phyloP scores from a whole-genome alignment of 2,888 invertebrate species.

The Meandrusa payeni region DNA sequence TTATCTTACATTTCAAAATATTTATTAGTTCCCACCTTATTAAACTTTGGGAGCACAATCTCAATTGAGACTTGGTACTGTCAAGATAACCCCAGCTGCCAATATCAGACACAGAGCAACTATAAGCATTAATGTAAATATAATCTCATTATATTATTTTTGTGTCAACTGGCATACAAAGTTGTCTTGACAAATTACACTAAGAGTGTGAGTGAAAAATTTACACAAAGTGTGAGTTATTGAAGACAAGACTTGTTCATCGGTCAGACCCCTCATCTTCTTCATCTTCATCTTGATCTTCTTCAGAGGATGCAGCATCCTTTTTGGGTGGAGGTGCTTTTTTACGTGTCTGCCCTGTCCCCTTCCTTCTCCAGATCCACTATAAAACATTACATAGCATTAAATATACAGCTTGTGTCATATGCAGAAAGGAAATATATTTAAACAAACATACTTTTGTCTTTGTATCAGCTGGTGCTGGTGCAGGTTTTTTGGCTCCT shows the following conservation, averaged over 20 bases:
- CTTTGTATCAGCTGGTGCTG: constrained; percentile 62
- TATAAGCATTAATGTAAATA: constrained; percentile 40
- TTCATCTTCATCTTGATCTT: constrained; percentile 75
- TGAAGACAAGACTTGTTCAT: constrained; percentile 58
- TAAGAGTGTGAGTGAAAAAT: too few relatives aligned
- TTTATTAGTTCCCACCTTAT: constrained; percentile 63
- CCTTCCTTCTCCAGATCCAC: constrained; percentile 63
- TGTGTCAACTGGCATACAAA: constrained; percentile 46
- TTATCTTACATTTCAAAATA: constrained; percentile 43
- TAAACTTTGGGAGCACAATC: constrained; percentile 62
- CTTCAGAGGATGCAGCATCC: constrained; percentile 71
- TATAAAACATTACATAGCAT: constrained; percentile 37
- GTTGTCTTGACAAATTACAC: constrained; percentile 72
- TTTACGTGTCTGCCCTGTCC: constrained; percentile 73
- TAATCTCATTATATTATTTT: constrained; percentile 46
- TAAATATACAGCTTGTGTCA: background rate
- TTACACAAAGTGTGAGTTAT: constrained; percentile 68
- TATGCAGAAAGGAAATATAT: too few relatives aligned
- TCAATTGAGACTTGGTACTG: constrained; percentile 65
- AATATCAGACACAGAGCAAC: constrained; percentile 38
- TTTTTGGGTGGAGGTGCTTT: constrained; percentile 73
- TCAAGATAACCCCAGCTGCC: constrained; percentile 62
- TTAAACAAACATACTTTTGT: constrained; percentile 55
- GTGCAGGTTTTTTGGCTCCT: constrained; percentile 77
- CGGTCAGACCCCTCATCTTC: constrained; percentile 77